Conservation (phyloP, 2,888 invertebrate genomes). For the Pyrrhia umbra region DNA sequence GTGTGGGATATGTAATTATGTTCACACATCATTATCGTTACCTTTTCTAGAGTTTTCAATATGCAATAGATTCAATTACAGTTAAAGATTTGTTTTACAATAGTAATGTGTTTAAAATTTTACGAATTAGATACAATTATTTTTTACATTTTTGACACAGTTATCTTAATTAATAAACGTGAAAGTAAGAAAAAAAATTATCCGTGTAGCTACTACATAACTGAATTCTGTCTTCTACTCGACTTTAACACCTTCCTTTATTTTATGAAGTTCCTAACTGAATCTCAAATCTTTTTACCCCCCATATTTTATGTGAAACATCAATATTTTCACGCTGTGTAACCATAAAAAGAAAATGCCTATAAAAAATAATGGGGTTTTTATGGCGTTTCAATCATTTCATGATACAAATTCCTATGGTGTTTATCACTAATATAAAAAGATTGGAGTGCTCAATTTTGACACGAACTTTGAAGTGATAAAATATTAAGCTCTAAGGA, state of each 20-base stretch:
- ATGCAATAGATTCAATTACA: too few relatives aligned
- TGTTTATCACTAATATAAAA: constrained; percentile 49
- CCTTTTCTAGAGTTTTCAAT: too few relatives aligned
- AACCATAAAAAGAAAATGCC: constrained; percentile 55
- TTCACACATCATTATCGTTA: not conserved
- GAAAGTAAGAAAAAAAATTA: constrained; percentile 9
- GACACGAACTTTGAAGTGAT: constrained; percentile 4
- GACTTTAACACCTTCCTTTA: constrained; percentile 45
- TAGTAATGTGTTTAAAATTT: too few relatives aligned
- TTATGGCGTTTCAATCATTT: constrained; percentile 61
- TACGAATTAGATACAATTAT: too few relatives aligned
- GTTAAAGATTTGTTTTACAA: too few relatives aligned
- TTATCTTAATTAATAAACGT: too few relatives aligned
- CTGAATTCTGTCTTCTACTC: not conserved
- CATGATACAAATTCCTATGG: constrained; percentile 59
- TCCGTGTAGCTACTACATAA: constrained; percentile 4
- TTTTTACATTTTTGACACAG: too few relatives aligned
- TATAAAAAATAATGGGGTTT: constrained; percentile 58
- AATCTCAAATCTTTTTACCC: constrained; percentile 44
- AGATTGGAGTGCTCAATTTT: constrained; percentile 19
- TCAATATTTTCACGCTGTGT: constrained; percentile 51
- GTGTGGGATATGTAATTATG: constrained; percentile 6
- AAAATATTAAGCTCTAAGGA: too few relatives aligned
- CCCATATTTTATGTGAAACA: constrained; percentile 50
- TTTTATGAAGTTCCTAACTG: constrained; percentile 57